A percentile compares a stretch with the other conserved stretches of the same genome.
Conservation (phyloP, 2,797 vertebrate species). For the Acanthis flammea region DNA sequence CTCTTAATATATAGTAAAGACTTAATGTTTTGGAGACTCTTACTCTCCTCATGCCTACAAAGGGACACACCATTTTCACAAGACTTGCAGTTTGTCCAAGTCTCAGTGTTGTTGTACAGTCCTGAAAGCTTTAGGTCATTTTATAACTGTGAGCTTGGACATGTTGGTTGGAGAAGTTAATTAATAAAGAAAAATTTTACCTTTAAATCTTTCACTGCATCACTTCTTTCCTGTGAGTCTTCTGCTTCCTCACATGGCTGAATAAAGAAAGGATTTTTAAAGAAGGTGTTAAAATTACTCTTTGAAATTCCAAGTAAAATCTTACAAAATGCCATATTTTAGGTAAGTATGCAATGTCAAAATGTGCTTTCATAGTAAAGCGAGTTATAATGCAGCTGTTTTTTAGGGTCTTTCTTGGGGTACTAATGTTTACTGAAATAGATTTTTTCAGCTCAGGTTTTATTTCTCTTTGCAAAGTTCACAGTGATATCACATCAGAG, state of each 20-base stretch:
- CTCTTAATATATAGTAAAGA: not conserved
- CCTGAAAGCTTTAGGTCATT: not conserved
- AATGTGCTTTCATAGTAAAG: not conserved
- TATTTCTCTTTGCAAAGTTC: not conserved
- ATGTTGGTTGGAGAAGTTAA: not conserved
- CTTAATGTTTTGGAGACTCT: not conserved
- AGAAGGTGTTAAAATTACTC: not conserved
- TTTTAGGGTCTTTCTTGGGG: not conserved
- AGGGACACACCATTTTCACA: rapidly evolving
- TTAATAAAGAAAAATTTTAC: not conserved
- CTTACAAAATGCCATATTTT: not conserved
- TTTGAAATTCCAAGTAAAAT: not conserved
- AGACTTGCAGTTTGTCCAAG: not conserved
- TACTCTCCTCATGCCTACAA: not conserved
- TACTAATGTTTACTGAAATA: not conserved
- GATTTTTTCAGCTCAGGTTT: not conserved
- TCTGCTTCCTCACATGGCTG: conserved; percentile 70
- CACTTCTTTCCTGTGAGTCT: conserved; percentile 12
- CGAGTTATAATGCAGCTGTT: not conserved
- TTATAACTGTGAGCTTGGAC: not conserved
- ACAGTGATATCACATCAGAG: not conserved
- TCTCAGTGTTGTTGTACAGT: not conserved
- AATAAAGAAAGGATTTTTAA: not conserved
- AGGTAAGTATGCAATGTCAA: not conserved
- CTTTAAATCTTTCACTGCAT: conserved; percentile 70